These are phyloP conservation scores for Lithobius niger DNA, from an alignment of 1,140 invertebrate species.

Conservation along the genomic window DNA sequence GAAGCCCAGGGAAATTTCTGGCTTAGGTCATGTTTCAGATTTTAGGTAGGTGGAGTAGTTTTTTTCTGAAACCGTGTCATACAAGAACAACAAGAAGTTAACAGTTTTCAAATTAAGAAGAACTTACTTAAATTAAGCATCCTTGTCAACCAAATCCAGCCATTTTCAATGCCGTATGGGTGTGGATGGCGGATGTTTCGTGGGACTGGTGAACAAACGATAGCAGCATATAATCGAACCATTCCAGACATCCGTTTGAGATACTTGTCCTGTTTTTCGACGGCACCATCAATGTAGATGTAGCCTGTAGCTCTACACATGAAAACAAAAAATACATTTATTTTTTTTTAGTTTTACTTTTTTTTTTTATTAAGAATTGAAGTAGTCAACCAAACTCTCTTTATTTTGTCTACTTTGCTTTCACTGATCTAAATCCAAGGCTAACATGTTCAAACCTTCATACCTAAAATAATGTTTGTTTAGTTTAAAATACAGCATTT, in stretches of 20 bases:
- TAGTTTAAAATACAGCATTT: too few relatives aligned
- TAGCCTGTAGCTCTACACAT: slow-evolving; percentile 39
- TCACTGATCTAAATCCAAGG: background rate
- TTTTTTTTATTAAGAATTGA: background rate
- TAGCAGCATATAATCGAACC: slow-evolving; percentile 60
- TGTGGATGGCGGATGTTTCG: slow-evolving; percentile 35
- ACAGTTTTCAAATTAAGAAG: too few relatives aligned
- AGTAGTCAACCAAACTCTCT: background rate
- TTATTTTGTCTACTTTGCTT: background rate
- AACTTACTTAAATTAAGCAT: slow-evolving; percentile 54
- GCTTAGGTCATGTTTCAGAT: too few relatives aligned
- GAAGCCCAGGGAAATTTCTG: too few relatives aligned
- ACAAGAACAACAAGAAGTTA: too few relatives aligned
- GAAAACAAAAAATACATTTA: slow-evolving; percentile 9
- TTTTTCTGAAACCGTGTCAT: too few relatives aligned
- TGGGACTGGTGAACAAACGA: slow-evolving; percentile 51
- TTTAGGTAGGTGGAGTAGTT: too few relatives aligned
- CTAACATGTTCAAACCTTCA: too few relatives aligned
- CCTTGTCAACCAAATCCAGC: slow-evolving; percentile 68
- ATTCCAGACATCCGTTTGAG: slow-evolving; percentile 69
- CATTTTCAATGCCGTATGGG: slow-evolving; percentile 54
- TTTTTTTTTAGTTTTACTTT: background rate
- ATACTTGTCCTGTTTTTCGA: slow-evolving; percentile 69
- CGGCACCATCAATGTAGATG: slow-evolving; percentile 42
- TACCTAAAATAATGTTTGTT: too few relatives aligned